Percentiles rank a stretch among this genome's conserved stretches.
phyloP scores from a whole-genome alignment of 2,888 invertebrate genomes.

The Carabus problematicus region DNA sequence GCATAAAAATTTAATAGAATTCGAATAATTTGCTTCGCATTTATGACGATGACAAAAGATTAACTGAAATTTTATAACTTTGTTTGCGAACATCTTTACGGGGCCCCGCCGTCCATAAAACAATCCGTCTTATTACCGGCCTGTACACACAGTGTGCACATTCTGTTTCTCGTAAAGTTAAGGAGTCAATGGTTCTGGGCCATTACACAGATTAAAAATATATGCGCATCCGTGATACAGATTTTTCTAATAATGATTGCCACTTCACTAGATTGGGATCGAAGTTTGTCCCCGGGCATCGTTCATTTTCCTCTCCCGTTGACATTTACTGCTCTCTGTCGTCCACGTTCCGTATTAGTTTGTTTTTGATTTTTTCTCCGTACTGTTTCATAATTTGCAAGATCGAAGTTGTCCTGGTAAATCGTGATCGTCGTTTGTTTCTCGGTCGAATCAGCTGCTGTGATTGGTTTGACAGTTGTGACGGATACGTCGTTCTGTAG shows the following conservation, averaged over 20 bases:
- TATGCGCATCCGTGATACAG: conserved; percentile 45
- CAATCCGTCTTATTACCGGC: conserved; percentile 27
- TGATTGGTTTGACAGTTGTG: background rate
- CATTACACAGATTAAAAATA: conserved; percentile 50
- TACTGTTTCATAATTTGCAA: too few species aligned
- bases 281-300: background rate
- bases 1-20: conserved; percentile 5
- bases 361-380: background rate
- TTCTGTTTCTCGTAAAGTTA: conserved; percentile 38
- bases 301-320: too few species aligned
- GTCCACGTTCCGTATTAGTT: too few species aligned
- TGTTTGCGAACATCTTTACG: conserved; percentile 32
- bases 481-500: conserved; percentile 45
- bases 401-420: too few species aligned
- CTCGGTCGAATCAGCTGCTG: background rate
- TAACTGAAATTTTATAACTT: conserved; percentile 29
- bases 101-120: conserved; percentile 35
- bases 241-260: conserved; percentile 48
- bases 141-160: conserved; percentile 17
- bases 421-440: too few species aligned
- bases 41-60: conserved; percentile 10
- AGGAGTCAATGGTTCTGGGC: conserved; percentile 43
- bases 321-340: conserved; percentile 1
- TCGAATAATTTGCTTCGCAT: background rate
- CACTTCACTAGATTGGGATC: conserved; percentile 44